Conservation (phyloP, 37 sponge, comb jelly and placozoan genomes). For the Lycopodina hypogea region DNA sequence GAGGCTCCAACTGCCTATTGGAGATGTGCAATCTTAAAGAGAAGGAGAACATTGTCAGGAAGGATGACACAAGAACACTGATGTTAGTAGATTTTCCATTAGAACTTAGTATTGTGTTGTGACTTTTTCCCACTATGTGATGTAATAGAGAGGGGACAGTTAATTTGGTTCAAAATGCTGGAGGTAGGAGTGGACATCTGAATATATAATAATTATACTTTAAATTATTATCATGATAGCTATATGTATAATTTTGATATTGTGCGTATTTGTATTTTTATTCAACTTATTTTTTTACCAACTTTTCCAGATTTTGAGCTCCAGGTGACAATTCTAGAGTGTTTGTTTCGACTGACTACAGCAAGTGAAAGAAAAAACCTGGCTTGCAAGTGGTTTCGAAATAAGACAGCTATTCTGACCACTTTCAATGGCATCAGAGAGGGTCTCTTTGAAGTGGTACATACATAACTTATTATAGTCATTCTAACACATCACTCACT, state of each 20-base stretch:
- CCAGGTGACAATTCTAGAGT: constrained; percentile 42
- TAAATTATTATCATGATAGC: no score
- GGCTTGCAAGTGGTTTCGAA: constrained; percentile 10
- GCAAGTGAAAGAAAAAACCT: not conserved
- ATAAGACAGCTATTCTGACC: not conserved
- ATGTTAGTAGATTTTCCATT: not conserved
- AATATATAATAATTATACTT: not conserved
- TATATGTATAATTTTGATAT: not conserved
- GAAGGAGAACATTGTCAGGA: not conserved
- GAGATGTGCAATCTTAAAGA: constrained; percentile 10
- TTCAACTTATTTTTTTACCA: not conserved
- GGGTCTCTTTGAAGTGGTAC: constrained; percentile 36
- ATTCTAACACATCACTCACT: not conserved
- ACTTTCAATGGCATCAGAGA: constrained; percentile 23
- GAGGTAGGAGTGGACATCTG: constrained; percentile 6
- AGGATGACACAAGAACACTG: not conserved
- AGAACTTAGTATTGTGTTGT: not conserved
- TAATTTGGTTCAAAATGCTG: constrained; percentile 3
- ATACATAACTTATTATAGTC: no score
- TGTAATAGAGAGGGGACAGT: constrained; percentile 10
- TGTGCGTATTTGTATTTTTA: not conserved
- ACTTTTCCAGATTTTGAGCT: constrained; percentile 28
- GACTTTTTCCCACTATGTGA: not conserved
- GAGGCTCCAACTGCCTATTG: constrained; percentile 20
- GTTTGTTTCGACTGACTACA: constrained; percentile 32